Base-by-base conservation (phyloP, 2,113 vertebrate genomes). In the Scytalopus superciliaris region DNA sequence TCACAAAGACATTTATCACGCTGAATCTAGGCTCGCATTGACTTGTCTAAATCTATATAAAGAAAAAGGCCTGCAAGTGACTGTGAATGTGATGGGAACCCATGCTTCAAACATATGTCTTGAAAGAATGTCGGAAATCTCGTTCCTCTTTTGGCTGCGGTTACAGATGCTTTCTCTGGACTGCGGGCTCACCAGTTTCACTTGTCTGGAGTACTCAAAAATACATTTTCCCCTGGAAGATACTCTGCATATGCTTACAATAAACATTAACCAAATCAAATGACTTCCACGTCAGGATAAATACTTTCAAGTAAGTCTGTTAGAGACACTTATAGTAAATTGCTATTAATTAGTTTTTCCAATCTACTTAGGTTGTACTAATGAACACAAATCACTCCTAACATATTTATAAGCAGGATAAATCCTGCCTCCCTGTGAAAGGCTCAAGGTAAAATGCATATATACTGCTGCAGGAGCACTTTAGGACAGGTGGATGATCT, bases 311-410 rank as follows among this genome's bases (percentile, higher is more conserved):
- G 64, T 63, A 56, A 70, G 84, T 96, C 86, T 90, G 92, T 95
- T 95, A 93, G 88, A 13, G 35, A 87, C 89, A 57, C 60, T 70
- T 37, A 4, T 30, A 87, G 64, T 24, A 67, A 86, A 68, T 93
- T 86, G 88, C 80, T 92, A 94, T 94, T 94, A 92, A 96, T 97
- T 95, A 84, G 49, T 75, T 93, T 90, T 95, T 42, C 66, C 63
- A 75, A 25, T 82, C 39, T 50, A 69, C 79, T 91, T 84, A 70
- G 62, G 59, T 31, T 59, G 74, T 33, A 53, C 52, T 88, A 92
- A 84, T 19, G 8, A 85, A 68, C 22, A 37, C 40, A 47, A 52
- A 79, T 91, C 67, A 60, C 76, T 95, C 84, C 83, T 89, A 94
- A 89, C 37, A 45, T 90, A 77, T 62, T 94, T 91, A 78, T 7